Conservation (phyloP, 2,888 invertebrate genomes). For the Drosophila sordidapex region DNA sequence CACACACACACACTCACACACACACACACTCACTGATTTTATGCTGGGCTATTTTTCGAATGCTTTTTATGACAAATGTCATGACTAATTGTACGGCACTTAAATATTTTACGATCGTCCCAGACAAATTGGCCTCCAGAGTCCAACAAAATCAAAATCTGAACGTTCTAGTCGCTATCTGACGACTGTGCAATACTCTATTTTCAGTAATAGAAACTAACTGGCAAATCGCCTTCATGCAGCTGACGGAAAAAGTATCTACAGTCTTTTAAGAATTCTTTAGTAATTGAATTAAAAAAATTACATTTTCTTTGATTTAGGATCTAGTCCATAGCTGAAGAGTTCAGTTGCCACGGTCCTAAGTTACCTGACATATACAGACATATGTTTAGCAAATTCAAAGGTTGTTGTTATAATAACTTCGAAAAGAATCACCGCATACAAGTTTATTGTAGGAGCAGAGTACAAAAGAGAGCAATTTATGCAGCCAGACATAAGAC, state of each 20-base stretch:
- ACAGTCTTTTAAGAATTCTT: not conserved
- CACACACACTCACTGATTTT: slow-evolving; percentile 29
- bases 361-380: not conserved
- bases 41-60: slow-evolving; percentile 35
- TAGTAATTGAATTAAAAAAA: not conserved
- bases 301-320: not conserved
- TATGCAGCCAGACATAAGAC: slow-evolving; percentile 32
- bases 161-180: not conserved
- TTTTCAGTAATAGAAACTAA: not conserved
- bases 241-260: not conserved
- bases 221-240: not conserved
- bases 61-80: slow-evolving; percentile 65
- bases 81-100: slow-evolving; percentile 75
- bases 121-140: slow-evolving; percentile 40
- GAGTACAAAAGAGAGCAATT: slow-evolving; percentile 12
- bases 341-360: not conserved
- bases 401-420: not conserved
- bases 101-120: slow-evolving; percentile 57
- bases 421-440: not conserved
- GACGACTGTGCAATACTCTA: not conserved
- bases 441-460: not conserved
- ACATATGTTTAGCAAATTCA: not conserved
- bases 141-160: slow-evolving; percentile 17
- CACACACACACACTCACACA: slow-evolving; percentile 11
- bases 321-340: not conserved